Conservation (phyloP, 2,113 vertebrate genomes). For the Clupea harengus region DNA sequence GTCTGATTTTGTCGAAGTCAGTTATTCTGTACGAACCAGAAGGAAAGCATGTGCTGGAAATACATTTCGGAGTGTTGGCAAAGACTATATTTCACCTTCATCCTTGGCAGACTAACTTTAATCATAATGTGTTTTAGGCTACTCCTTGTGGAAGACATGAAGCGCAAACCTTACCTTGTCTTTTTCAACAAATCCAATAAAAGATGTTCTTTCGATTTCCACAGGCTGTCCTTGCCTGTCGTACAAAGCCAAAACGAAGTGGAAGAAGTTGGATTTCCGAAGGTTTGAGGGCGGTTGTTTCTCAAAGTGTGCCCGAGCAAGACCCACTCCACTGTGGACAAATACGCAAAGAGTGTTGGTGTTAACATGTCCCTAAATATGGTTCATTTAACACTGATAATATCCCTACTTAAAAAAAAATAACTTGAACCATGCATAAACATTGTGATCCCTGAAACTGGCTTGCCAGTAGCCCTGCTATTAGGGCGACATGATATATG, state of each 20-base stretch:
- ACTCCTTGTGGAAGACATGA: not conserved
- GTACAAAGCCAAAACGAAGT: constrained; percentile 97
- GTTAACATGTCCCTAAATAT: constrained; percentile 15
- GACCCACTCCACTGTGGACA: constrained; percentile 92
- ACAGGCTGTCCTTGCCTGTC: constrained; percentile 98
- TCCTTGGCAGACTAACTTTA: not conserved
- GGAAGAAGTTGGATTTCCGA: constrained; percentile 99
- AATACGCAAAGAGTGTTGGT: constrained; percentile 57
- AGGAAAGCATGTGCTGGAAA: not conserved
- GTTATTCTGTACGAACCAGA: not conserved
- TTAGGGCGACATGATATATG: not conserved
- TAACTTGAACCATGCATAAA: not conserved
- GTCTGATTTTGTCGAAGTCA: not conserved
- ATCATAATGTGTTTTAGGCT: not conserved
- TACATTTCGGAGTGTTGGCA: not conserved
- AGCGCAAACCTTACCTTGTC: constrained; percentile 82
- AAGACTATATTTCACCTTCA: not conserved
- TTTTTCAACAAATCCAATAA: constrained; percentile 96
- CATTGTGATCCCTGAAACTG: not conserved
- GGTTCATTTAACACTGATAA: not conserved
- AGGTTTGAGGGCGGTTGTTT: constrained; percentile 98
- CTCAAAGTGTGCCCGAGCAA: constrained; percentile 98
- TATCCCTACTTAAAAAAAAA: not conserved
- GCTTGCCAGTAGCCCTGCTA: not conserved
- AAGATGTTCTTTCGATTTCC: constrained; percentile 96